Conservation (phyloP, 2,797 vertebrate species). For the Sarcoramphus papa region DNA sequence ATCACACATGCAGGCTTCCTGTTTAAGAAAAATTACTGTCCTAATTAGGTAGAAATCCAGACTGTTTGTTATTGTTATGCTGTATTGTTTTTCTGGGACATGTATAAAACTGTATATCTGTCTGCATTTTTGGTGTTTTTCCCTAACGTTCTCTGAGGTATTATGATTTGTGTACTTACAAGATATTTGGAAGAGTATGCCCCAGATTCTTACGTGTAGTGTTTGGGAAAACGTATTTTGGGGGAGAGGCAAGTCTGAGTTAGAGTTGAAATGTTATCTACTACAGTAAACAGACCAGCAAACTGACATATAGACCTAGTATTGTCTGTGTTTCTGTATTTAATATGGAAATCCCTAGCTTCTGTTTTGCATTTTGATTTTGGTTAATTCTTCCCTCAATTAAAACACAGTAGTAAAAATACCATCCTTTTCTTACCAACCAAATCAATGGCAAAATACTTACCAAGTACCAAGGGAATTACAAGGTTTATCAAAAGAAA, state of each 20-base stretch:
- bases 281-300: background rate
- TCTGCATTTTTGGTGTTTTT: fast-evolving
- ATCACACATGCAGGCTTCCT: background rate
- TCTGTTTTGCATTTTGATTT: background rate
- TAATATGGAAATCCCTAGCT: background rate
- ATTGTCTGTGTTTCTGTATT: background rate
- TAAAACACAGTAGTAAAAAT: background rate
- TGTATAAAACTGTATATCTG: background rate
- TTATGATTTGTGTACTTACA: background rate
- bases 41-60: background rate
- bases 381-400: background rate
- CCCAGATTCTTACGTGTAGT: background rate
- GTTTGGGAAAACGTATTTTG: background rate
- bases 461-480: background rate
- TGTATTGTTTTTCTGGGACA: background rate
- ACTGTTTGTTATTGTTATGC: background rate
- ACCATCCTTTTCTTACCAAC: background rate
- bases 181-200: background rate
- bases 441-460: background rate
- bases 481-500: background rate
- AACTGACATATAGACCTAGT: background rate
- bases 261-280: background rate
- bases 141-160: background rate
- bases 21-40: background rate
- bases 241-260: background rate